Evolutionary conservation across 2,797 vertebrate species (phyloP).

Genomic region (Alfaro cultratus): DNA sequence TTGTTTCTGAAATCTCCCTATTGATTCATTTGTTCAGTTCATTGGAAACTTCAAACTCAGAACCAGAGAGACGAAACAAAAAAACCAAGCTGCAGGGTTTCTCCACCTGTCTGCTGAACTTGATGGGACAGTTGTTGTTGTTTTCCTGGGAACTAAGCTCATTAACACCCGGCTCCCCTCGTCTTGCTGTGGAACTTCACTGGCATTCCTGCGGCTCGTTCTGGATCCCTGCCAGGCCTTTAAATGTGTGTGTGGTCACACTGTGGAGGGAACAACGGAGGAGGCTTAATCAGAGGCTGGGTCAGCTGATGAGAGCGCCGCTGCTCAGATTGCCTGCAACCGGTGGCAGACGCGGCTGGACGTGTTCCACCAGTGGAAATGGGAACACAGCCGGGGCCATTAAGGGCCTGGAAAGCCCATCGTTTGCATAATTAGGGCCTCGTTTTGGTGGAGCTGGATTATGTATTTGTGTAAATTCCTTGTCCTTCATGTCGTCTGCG

Average conservation of each 20-base stretch:
- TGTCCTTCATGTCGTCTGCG: neutral
- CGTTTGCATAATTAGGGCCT: neutral
- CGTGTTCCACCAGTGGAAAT: constrained; percentile 13
- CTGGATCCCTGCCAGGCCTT: constrained; percentile 31
- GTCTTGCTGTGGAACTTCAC: constrained; percentile 1
- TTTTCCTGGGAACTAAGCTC: constrained; percentile 57
- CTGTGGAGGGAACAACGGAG: constrained; percentile 8
- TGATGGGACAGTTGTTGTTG: neutral
- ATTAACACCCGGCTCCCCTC: constrained; percentile 48
- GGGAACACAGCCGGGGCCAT: too few relatives aligned
- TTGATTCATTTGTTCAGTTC: neutral
- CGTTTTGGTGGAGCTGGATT: neutral
- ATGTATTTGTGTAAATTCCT: neutral
- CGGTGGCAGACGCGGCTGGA: constrained; percentile 16
- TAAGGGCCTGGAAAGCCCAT: neutral
- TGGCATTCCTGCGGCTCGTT: constrained; percentile 21
- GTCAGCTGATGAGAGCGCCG: neutral
- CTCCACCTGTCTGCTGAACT: neutral
- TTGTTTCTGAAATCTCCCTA: neutral
- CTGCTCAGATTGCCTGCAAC: constrained; percentile 16
- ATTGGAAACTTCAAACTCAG: neutral
- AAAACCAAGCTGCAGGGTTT: neutral
- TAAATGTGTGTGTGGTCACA: constrained; percentile 14
- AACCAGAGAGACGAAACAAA: neutral
- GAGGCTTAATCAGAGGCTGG: constrained; percentile 16